phyloP scores from a whole-genome alignment of 2,113 vertebrate species.

The Galeopterus variegatus region DNA sequence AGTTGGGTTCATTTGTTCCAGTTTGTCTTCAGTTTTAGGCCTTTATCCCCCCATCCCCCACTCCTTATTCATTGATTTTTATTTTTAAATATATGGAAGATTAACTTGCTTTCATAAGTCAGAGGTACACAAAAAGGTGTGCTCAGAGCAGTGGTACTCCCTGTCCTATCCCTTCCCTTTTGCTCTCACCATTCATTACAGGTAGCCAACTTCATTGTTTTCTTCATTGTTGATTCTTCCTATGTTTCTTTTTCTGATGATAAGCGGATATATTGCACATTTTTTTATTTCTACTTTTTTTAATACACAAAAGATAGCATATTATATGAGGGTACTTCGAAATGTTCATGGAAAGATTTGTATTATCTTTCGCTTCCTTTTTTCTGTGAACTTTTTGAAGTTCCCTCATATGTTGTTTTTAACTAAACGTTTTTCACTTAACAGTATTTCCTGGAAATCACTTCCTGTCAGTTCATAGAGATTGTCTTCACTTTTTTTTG shows the following conservation, averaged over 20 bases:
- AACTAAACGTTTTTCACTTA: not conserved
- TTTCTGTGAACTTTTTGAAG: no score
- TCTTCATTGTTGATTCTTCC: not conserved
- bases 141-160: not conserved
- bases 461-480: not conserved
- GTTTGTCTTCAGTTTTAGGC: not conserved
- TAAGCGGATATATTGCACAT: not conserved
- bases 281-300: not conserved
- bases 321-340: not conserved
- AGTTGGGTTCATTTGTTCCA: not conserved
- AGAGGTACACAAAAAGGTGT: not conserved
- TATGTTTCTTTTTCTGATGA: not conserved
- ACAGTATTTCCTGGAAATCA: slow-evolving; percentile 10
- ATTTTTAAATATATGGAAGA: not conserved
- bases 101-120: not conserved
- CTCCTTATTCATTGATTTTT: not conserved
- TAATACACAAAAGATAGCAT: not conserved
- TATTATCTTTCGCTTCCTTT: no score
- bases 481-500: not conserved
- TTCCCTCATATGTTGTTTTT: not conserved
- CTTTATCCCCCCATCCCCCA: not conserved
- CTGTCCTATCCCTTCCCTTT: not conserved
- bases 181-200: not conserved
- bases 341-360: no score
- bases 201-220: not conserved